Base-by-base conservation (phyloP, 2,797 vertebrate species). In the Darevskia nairensis region DNA sequence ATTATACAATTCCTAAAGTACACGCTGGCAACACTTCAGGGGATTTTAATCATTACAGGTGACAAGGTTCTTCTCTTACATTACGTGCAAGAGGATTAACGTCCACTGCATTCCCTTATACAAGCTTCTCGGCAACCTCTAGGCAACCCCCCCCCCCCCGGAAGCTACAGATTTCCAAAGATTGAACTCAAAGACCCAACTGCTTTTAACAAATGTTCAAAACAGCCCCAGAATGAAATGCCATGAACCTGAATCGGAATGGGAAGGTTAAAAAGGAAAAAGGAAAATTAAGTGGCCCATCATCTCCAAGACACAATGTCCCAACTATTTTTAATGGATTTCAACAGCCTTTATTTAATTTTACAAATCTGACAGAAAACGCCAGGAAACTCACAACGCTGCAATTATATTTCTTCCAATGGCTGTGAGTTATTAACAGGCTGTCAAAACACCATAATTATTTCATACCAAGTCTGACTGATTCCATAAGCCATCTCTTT, bases 381-480 rank as follows among this genome's bases (percentile, higher is more conserved):
- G 88, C 93, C 94, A 95, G 92, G 93, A 93, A 88, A 94, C 90
- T 80, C n/a, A 92, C 88, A 92, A 91, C 0, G 0, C 74, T 8
- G 0, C 81, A 89, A 94, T 88, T 94, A 90, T 88, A 85, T 91
- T 93, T 93, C 87, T 94, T 93, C 92, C 94, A 92, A 88, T 91
- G 92, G 94, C 81, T 94, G 88, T 71, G 86, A 92, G 92, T 93
- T 95, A 96, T 95, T 95, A 96, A 91, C 90, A 95, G 94, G 94
- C 94, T 92, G 93, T 94, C 95, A 95, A 95, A 96, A 96, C 92
- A 94, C 91, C 93, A 85, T 95, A 94, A 94, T 95, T 94, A 95
- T 95, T 94, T 95, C 90, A 94, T 91, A 94, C 90, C 91, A 90
- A 89, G 89, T 92, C 88, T 93, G 94, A 94, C 92, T 90, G 91